Conservation (phyloP, 2,113 vertebrate species). For the Oxyruncus cristatus region DNA sequence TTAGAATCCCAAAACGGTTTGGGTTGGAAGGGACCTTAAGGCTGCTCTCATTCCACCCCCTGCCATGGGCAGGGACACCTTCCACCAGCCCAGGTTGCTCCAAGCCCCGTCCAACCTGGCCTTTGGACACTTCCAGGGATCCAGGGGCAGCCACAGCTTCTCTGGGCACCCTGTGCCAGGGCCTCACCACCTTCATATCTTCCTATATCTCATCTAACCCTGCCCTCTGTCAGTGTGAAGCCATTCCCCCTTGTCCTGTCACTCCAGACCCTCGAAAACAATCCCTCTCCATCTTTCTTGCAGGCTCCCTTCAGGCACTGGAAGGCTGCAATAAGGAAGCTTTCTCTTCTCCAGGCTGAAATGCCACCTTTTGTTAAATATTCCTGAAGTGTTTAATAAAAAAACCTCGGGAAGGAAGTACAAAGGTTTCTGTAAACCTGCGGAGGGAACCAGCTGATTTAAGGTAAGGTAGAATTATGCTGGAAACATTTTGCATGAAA, state of each 20-base stretch:
- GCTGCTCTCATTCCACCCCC: neutral
- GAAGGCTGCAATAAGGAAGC: neutral
- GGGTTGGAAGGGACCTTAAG: neutral
- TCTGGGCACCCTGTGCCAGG: neutral
- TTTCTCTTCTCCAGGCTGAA: neutral
- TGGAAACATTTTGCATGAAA: neutral
- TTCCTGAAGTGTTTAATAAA: neutral
- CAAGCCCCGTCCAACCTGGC: neutral
- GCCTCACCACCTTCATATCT: neutral
- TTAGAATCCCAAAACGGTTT: neutral
- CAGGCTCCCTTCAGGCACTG: neutral
- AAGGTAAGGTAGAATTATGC: neutral
- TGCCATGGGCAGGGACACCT: neutral
- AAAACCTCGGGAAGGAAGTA: neutral
- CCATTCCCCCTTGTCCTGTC: neutral
- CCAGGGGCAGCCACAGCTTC: neutral
- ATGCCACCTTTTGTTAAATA: neutral
- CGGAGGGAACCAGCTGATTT: neutral
- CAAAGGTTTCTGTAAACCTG: neutral
- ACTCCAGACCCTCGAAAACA: neutral
- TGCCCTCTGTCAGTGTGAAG: neutral
- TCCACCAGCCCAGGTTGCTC: neutral
- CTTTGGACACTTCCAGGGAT: neutral
- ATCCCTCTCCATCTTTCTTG: neutral
- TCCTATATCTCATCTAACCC: neutral